Evolutionary conservation across 2,888 invertebrate species (phyloP).

Genomic region (Meteorus cinctellus): DNA sequence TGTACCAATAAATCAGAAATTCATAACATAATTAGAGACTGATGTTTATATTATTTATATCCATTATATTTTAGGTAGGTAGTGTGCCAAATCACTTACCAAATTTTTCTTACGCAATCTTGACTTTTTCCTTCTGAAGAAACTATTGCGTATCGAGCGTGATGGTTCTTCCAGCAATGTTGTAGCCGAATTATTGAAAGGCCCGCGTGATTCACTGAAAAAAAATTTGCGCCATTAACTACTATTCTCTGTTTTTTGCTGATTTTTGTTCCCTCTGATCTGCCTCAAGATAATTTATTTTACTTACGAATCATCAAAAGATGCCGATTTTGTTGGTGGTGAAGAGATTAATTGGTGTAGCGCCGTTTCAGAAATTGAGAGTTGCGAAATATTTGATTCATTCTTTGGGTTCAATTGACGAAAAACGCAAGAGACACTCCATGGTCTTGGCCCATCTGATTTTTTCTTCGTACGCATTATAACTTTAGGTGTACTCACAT

Average conservation of each 20-base stretch:
- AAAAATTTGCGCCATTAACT: constrained; percentile 22
- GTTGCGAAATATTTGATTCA: constrained; percentile 73
- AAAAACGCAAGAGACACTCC: constrained; percentile 91
- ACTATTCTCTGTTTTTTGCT: neutral
- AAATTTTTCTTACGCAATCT: constrained; percentile 72
- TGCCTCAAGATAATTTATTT: constrained; percentile 15
- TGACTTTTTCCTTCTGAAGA: constrained; percentile 73
- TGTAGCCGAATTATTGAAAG: constrained; percentile 75
- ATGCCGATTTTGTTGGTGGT: constrained; percentile 69
- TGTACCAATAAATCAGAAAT: constrained; percentile 50
- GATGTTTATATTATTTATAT: neutral
- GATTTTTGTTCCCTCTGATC: neutral
- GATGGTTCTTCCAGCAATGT: constrained; percentile 75
- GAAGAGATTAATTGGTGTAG: constrained; percentile 80
- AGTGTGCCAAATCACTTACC: constrained; percentile 60
- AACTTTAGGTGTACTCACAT: constrained; percentile 74
- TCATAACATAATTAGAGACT: neutral
- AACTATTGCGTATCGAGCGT: constrained; percentile 70
- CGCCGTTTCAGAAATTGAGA: constrained; percentile 93
- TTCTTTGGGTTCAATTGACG: constrained; percentile 73
- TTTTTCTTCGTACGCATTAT: constrained; percentile 79
- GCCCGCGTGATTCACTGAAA: constrained; percentile 64
- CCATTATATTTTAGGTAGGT: neutral
- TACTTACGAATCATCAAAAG: constrained; percentile 69
- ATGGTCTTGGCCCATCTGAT: constrained; percentile 79